Base-by-base conservation (phyloP, 1,140 invertebrate genomes). In the Diachasmimorpha longicaudata region DNA sequence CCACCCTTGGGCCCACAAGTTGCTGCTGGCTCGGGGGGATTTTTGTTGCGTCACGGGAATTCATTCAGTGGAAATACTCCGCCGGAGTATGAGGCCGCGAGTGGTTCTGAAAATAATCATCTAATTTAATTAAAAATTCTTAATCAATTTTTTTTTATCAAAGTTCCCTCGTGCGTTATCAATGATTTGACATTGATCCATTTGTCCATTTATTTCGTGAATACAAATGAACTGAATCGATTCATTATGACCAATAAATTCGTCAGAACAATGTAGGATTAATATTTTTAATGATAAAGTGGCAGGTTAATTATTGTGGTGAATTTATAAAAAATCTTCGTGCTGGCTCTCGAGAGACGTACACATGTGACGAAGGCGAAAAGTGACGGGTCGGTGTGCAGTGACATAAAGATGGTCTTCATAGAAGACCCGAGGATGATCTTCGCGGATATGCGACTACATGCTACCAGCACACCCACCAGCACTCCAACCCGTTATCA, bases 351-450 rank as follows among this genome's bases (percentile, higher is more conserved):
- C 67, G 75, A 68, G 36, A 48, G 31, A 75, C 55, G 48, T 44
- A 55, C 75, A 69, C 72, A 88, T 87, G 87, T 86, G 82, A 85
- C 81, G 70, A 76, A 78, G 76, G 77, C 48, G 68, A 71, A 48
- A 8, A 71, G 77, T 69, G 76, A 70, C 25, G 55, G 25, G 25
- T 72, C 66, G 66, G 76, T 66, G 73, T 80, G 78, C 73, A 77
- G 79, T 77, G 76, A 77, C 66, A 74, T 70, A 79, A 89, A 84
- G 58, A 89, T 89, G 88, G 87, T 89, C 78, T 89, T 89, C 77
- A 77, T 89, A 31, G 88, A 89, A 83, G 85, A 89, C 67, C 81
- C 88, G 16, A 88, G 84, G 78, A 89, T 89, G 88, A 87, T 89
- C 74, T 88, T 88, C 77, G 84, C 86, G 80, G 87, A 89, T 73